phyloP scores from a whole-genome alignment of 2,888 invertebrate species.

The Drosophila robusta region DNA sequence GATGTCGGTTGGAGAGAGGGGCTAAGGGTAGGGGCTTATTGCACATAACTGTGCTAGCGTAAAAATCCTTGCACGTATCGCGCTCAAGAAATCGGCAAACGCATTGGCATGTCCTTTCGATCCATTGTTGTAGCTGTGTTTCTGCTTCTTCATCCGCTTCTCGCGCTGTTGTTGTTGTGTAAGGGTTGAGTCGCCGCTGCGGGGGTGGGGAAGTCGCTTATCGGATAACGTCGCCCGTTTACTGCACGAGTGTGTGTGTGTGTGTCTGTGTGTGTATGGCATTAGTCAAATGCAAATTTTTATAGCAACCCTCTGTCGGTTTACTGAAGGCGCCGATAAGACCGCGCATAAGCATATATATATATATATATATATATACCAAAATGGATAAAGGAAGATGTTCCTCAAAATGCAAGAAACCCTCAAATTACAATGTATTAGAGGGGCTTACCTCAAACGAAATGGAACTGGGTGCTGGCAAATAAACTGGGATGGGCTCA shows the following conservation, averaged over 20 bases:
- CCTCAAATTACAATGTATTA: slow-evolving; percentile 20
- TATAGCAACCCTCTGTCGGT: slow-evolving; percentile 72
- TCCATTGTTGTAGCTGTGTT: slow-evolving; percentile 44
- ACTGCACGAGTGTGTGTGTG: slow-evolving; percentile 8
- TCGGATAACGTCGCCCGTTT: slow-evolving; percentile 34
- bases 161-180: slow-evolving; percentile 26
- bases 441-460: slow-evolving; percentile 2
- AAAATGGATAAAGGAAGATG: slow-evolving; percentile 45
- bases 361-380: slow-evolving; percentile 34
- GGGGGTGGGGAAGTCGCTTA: slow-evolving; percentile 24
- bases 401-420: slow-evolving; percentile 4
- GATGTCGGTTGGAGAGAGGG: slow-evolving; percentile 12
- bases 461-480: not conserved
- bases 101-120: slow-evolving; percentile 72
- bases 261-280: slow-evolving; percentile 38
- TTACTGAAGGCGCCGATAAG: slow-evolving; percentile 74
- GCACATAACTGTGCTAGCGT: slow-evolving; percentile 37
- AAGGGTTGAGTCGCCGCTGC: slow-evolving; percentile 59
- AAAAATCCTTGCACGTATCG: slow-evolving; percentile 78
- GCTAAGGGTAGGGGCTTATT: not conserved
- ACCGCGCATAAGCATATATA: slow-evolving; percentile 65
- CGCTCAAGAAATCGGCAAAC: slow-evolving; percentile 77
- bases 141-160: slow-evolving; percentile 5
- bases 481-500: not conserved
- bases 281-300: slow-evolving; percentile 81